Percentiles rank a stretch among this genome's conserved stretches.
Evolutionary conservation across 2,888 invertebrate species (phyloP).

Genomic region (Beris chalybata): DNA sequence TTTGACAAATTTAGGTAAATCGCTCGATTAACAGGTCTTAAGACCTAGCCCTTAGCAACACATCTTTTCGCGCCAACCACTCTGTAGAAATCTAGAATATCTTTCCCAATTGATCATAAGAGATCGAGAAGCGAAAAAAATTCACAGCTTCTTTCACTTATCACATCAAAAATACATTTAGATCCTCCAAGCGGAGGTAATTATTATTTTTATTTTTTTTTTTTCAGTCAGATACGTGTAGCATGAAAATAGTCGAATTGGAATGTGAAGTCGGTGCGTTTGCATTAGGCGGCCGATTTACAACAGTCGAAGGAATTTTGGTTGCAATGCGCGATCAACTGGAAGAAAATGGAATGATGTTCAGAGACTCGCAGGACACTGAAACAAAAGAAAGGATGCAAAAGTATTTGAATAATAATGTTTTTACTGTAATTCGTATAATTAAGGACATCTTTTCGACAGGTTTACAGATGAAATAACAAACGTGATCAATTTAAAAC

Average conservation of each 20-base stretch:
- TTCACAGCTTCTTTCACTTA: too few species aligned
- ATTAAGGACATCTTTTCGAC: constrained; percentile 26
- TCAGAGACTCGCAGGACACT: constrained; percentile 72
- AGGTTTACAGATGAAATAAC: constrained; percentile 70
- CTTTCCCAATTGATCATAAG: too few species aligned
- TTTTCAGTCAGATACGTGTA: constrained; percentile 76
- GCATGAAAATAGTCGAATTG: constrained; percentile 80
- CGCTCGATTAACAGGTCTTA: too few species aligned
- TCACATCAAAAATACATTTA: too few species aligned
- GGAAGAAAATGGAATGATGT: constrained; percentile 65
- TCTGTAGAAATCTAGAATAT: too few species aligned
- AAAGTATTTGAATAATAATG: constrained; percentile 2
- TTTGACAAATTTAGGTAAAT: too few species aligned
- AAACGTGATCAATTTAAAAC: constrained; percentile 65
- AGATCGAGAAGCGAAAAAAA: too few species aligned
- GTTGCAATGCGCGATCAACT: constrained; percentile 78
- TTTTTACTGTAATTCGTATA: constrained; percentile 52
- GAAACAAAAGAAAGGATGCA: constrained; percentile 56
- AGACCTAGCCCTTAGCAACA: too few species aligned
- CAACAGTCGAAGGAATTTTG: constrained; percentile 91
- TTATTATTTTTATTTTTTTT: too few species aligned
- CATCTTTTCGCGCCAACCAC: too few species aligned
- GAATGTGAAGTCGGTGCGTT: constrained; percentile 83
- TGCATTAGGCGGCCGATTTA: constrained; percentile 89
- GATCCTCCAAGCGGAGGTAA: too few species aligned